These are phyloP conservation scores for Leptestheria dahalacensis DNA, from an alignment of 1,140 invertebrate genomes.

Conservation along the genomic window DNA sequence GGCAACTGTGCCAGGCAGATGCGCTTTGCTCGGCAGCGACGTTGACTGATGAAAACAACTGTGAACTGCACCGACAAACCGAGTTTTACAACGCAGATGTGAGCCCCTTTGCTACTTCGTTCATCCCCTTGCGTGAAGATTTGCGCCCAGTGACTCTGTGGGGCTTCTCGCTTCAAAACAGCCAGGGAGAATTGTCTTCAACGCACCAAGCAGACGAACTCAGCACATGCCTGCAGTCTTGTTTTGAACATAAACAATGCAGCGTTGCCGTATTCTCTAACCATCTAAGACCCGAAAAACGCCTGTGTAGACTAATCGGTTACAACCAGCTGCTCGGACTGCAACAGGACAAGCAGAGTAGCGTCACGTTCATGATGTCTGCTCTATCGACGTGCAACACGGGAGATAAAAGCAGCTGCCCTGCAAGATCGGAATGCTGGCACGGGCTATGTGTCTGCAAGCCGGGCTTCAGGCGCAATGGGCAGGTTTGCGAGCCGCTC, in stretches of 20 bases:
- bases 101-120: not conserved
- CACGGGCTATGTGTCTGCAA: not conserved
- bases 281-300: not conserved
- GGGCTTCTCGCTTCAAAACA: not conserved
- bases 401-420: not conserved
- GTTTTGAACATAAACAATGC: not conserved
- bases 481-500: not conserved
- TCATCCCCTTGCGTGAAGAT: not conserved
- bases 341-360: not conserved
- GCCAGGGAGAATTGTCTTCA: too few relatives aligned
- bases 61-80: not conserved
- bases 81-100: not conserved
- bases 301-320: not conserved
- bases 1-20: not conserved
- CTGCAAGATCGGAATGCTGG: not conserved
- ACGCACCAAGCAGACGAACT: not conserved
- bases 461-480: not conserved
- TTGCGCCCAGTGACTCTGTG: not conserved
- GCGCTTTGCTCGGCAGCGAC: not conserved
- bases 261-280: not conserved
- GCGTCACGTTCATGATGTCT: not conserved
- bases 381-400: not conserved
- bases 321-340: not conserved
- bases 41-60: not conserved
- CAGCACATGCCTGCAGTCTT: not conserved